Percentiles rank a stretch among this genome's conserved stretches.
Evolutionary conservation across 1,140 invertebrate genomes (phyloP).

Genomic region (Drosophila simulans): DNA sequence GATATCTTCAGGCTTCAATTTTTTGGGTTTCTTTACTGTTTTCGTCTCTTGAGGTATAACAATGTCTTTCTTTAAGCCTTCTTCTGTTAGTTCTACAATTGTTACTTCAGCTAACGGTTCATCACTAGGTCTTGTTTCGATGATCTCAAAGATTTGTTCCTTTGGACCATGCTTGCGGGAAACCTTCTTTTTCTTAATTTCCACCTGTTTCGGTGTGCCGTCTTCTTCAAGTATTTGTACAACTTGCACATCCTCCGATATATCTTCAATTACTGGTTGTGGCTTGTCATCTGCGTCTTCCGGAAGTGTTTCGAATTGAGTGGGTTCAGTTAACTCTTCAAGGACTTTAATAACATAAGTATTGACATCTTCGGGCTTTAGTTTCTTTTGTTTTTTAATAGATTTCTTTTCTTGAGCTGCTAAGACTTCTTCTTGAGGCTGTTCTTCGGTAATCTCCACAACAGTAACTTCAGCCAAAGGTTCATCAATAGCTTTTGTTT

Average conservation of each 20-base stretch:
- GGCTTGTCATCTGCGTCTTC: conserved; percentile 31
- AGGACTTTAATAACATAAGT: conserved; percentile 46
- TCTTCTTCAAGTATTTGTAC: conserved; percentile 28
- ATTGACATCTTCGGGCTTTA: conserved; percentile 55
- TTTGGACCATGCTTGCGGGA: conserved; percentile 49
- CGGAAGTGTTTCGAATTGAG: conserved; percentile 10
- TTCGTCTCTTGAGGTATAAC: conserved; percentile 1
- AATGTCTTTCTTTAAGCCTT: conserved; percentile 2
- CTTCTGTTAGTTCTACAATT: conserved; percentile 17
- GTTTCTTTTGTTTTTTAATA: conserved; percentile 56
- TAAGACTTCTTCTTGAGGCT: background rate
- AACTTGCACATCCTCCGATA: conserved; percentile 44
- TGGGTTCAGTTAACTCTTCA: conserved; percentile 41
- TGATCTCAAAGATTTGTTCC: conserved; percentile 58
- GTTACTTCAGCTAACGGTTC: conserved; percentile 19
- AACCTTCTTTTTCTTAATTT: conserved; percentile 54
- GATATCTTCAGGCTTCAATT: conserved; percentile 55
- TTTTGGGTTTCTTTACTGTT: conserved; percentile 54
- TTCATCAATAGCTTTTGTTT: conserved; percentile 13
- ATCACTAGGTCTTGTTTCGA: conserved; percentile 20
- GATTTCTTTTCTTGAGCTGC: conserved; percentile 12
- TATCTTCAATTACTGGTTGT: conserved; percentile 52
- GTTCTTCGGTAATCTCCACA: conserved; percentile 37
- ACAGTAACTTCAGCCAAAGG: conserved; percentile 55
- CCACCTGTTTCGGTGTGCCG: conserved; percentile 40